Percentiles rank a stretch among this genome's conserved stretches.
phyloP scores from a whole-genome alignment of 2,888 invertebrate genomes.

The Copidosoma aretas region DNA sequence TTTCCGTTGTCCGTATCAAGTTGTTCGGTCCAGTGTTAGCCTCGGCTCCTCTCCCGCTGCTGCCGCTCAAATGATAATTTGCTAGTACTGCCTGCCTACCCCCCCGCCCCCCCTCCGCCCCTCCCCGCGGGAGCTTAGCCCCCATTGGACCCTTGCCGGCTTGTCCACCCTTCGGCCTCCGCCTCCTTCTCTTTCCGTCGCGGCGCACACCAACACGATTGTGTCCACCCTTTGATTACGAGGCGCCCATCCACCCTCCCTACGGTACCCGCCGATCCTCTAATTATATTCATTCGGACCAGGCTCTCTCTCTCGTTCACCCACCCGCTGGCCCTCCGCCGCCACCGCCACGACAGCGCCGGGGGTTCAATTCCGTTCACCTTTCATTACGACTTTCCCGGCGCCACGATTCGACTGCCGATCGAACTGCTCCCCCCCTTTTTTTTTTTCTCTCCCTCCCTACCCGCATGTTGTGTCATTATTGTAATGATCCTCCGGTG shows the following conservation, averaged over 20 bases:
- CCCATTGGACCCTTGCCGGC: not conserved
- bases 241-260: constrained; percentile 29
- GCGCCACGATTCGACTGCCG: constrained; percentile 36
- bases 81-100: constrained; percentile 48
- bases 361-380: constrained; percentile 62
- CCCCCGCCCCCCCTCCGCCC: constrained; percentile 42
- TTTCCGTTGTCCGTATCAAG: constrained; percentile 57
- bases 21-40: constrained; percentile 56
- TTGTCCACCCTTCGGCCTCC: constrained; percentile 9
- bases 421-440: constrained; percentile 31
- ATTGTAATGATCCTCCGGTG: no score
- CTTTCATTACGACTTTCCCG: constrained; percentile 60
- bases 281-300: constrained; percentile 62
- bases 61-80: constrained; percentile 61
- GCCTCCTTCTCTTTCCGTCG: constrained; percentile 42
- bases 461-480: no score
- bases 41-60: constrained; percentile 5
- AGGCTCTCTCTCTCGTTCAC: constrained; percentile 31
- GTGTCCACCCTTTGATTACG: constrained; percentile 62
- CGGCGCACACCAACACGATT: constrained; percentile 43
- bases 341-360: constrained; percentile 47
- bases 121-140: constrained; percentile 47
- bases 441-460: constrained; percentile 24
- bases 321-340: constrained; percentile 16
- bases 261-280: constrained; percentile 55